Conservation (phyloP, 92 coral and sea anemone species). For the Zoanthus gigantus region DNA sequence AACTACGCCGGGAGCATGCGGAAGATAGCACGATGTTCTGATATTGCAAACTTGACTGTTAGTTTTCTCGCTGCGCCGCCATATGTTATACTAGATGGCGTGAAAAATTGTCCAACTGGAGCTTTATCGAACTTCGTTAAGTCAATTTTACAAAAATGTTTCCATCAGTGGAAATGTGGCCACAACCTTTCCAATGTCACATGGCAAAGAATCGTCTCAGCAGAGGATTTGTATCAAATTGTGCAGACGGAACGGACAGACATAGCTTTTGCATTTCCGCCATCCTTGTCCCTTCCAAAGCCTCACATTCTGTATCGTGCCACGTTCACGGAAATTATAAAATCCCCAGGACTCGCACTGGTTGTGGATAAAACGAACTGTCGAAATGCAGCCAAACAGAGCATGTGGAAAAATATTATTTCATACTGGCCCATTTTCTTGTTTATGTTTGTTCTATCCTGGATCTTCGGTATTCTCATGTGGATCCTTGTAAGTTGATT, state of each 20-base stretch:
- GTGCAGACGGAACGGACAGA: conserved; percentile 47
- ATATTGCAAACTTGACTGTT: conserved; percentile 47
- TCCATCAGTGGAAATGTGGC: conserved; percentile 54
- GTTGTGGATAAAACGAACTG: conserved; percentile 74
- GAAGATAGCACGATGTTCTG: not conserved
- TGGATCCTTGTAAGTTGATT: conserved; percentile 73
- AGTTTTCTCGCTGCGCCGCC: conserved; percentile 49
- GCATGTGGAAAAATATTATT: conserved; percentile 51
- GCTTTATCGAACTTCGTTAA: conserved; percentile 49
- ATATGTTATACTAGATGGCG: conserved; percentile 21
- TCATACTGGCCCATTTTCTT: conserved; percentile 78
- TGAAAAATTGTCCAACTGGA: conserved; percentile 9
- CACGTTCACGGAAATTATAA: conserved; percentile 45
- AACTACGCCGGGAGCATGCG: not conserved
- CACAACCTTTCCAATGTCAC: conserved; percentile 7
- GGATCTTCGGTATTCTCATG: conserved; percentile 75
- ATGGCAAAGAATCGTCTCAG: conserved; percentile 58
- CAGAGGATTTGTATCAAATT: conserved; percentile 45
- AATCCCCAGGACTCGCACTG: conserved; percentile 78
- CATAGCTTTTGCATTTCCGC: conserved; percentile 70
- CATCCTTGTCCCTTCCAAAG: conserved; percentile 50
- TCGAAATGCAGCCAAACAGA: conserved; percentile 42
- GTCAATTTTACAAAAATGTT: conserved; percentile 35
- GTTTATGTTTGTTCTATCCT: conserved; percentile 66
- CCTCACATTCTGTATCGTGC: conserved; percentile 2